Conservation (phyloP, 2,888 invertebrate genomes). For the Leptinotarsa haldemani region DNA sequence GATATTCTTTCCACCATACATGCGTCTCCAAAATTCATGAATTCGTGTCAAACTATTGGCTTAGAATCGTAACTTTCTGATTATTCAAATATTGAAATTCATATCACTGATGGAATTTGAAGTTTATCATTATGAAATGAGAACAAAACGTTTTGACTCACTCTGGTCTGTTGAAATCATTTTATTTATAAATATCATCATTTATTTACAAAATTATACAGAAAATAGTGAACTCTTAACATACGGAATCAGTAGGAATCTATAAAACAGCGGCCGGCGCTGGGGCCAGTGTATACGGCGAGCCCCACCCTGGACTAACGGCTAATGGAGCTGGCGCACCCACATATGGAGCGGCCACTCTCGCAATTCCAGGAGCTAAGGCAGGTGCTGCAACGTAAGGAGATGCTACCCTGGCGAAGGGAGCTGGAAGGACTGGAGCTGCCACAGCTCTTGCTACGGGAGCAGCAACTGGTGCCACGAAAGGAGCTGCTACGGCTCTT, state of each 20-base stretch:
- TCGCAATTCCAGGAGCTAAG: constrained; percentile 37
- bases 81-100: no score
- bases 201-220: constrained; percentile 39
- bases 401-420: constrained; percentile 38
- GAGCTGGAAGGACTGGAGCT: constrained; percentile 39
- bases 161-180: neutral
- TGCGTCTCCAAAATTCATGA: no score
- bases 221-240: constrained; percentile 17
- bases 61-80: no score
- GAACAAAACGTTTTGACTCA: no score
- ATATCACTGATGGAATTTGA: no score
- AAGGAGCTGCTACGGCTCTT: constrained; percentile 37
- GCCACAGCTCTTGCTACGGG: constrained; percentile 26
- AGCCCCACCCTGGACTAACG: constrained; percentile 48
- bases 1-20: no score
- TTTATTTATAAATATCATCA: constrained; percentile 8
- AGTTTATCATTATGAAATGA: no score
- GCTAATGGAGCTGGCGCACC: constrained; percentile 38
- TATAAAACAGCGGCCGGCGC: constrained; percentile 40
- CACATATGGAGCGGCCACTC: constrained; percentile 38
- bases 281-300: constrained; percentile 43
- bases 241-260: constrained; percentile 36
- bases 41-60: no score
- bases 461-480: constrained; percentile 35
- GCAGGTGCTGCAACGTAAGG: constrained; percentile 41